Conservation (phyloP, 2,797 vertebrate species). For the Sylvilagus floridanus region DNA sequence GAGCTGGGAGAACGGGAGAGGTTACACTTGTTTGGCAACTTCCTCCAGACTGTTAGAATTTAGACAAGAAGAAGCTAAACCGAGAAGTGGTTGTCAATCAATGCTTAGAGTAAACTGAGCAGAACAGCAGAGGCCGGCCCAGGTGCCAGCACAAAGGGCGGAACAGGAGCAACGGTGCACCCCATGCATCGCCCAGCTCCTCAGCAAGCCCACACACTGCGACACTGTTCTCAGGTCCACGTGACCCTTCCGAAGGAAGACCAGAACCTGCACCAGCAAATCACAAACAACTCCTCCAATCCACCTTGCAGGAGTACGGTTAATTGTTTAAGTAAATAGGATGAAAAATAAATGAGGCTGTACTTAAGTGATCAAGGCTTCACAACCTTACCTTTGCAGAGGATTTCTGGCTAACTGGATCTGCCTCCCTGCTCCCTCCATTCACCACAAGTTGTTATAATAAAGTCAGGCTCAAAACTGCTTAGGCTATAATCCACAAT, state of each 20-base stretch:
- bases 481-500: slow-evolving; percentile 69
- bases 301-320: not conserved
- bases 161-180: rapidly evolving
- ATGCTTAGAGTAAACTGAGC: not conserved
- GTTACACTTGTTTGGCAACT: slow-evolving; percentile 41
- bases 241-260: not conserved
- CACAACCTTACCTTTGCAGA: not conserved
- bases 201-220: not conserved
- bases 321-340: not conserved
- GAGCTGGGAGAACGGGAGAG: not conserved
- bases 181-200: not conserved
- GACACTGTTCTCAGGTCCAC: not conserved
- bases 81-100: not conserved
- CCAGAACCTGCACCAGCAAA: not conserved
- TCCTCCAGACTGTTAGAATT: slow-evolving; percentile 12
- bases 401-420: not conserved
- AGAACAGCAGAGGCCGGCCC: not conserved
- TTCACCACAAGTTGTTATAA: slow-evolving; percentile 23
- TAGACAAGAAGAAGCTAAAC: not conserved
- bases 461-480: slow-evolving; percentile 71
- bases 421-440: not conserved
- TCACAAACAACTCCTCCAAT: not conserved
- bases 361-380: not conserved
- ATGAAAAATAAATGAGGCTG: slow-evolving; percentile 30
- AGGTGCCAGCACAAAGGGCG: not conserved